Evolutionary conservation across 2,113 vertebrate species (phyloP), one percentile per base, ranked within the genome.

Genomic region (Ageneiosus marmoratus): DNA sequence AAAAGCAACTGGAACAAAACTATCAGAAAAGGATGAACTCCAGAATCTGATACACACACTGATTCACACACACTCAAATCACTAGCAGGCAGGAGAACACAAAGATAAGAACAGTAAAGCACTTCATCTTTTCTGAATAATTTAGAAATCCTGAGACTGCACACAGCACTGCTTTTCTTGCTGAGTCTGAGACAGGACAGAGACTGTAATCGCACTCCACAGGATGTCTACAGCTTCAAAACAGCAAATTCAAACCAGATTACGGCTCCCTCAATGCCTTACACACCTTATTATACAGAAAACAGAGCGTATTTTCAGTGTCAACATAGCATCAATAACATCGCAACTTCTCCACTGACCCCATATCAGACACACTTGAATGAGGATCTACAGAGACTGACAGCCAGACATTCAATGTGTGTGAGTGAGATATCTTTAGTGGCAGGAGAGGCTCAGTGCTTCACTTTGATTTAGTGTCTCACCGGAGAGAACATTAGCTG

Each of bases 141-240:
- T 51, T 74, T 80, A 79, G 55, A 63, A 72, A 78, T 65, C 13
- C 41, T 48, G 48, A 46, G 29, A 34, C n/a, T 12, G 50, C 32
- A 18, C 29, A 20, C 56, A 63, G 62, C 20, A 10, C 44, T 51
- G 60, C 27, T 83, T 76, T 80, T 46, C 37, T 24, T 44, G 81
- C 55, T 8, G 46, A 16, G 37, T 41, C 41, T 20, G 46, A 63
- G 63, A 76, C 83, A 53, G 81, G 82, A 84, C 79, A 83, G 80
- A 77, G 72, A 85, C 83, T 70, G 77, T 48, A 79, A 72, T 84
- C 51, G 27, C 76, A 72, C 53, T 5, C 80, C 79, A 79, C 80
- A 76, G 75, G 83, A 85, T 70, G 80, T 87, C 74, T 81, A 84
- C 76, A 27, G 53, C 13, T 80, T 81, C 79, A 73, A 63, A 82